Percentiles rank a stretch among this genome's conserved stretches.
Conservation (phyloP, 2,888 invertebrate species). For the Mesopsocus fuscifrons region DNA sequence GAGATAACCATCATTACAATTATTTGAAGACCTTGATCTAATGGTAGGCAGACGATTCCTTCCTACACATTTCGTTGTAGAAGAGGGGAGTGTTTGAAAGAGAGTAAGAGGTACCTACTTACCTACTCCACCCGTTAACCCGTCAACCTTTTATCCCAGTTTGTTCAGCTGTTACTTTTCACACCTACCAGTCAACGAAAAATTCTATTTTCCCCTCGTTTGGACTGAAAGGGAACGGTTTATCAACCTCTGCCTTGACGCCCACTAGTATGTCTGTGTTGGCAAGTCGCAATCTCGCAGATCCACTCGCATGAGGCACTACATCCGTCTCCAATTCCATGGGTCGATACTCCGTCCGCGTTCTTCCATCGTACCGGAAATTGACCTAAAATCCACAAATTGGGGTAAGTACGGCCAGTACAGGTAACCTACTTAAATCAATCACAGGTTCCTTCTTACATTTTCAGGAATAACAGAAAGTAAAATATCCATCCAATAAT, state of each 20-base stretch:
- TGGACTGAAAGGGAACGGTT: constrained; percentile 52
- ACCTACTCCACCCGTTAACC: too few relatives aligned
- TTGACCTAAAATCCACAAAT: constrained; percentile 67
- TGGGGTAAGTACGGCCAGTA: too few relatives aligned
- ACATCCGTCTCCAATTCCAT: constrained; percentile 75
- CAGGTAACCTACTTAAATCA: constrained; percentile 12
- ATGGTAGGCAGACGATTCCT: too few relatives aligned
- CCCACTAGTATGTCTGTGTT: constrained; percentile 89
- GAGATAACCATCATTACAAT: too few relatives aligned
- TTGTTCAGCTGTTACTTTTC: too few relatives aligned
- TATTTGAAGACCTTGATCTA: too few relatives aligned
- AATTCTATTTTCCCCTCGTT: constrained; percentile 78
- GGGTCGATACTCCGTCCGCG: constrained; percentile 58
- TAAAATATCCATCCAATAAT: constrained; percentile 1
- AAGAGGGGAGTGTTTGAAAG: too few relatives aligned
- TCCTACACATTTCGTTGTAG: too few relatives aligned
- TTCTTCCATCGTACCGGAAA: constrained; percentile 67
- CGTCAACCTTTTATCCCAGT: too few relatives aligned
- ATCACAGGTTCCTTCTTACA: background rate
- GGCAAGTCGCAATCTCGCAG: constrained; percentile 63
- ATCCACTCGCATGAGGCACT: constrained; percentile 72
- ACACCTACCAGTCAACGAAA: constrained; percentile 85
- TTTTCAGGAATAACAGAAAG: constrained; percentile 11
- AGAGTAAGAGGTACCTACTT: too few relatives aligned
- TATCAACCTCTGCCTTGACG: constrained; percentile 75